Evolutionary conservation across 2,797 vertebrate species (phyloP), one percentile per base, ranked within the genome.

Genomic region (Rousettus madagascariensis): DNA sequence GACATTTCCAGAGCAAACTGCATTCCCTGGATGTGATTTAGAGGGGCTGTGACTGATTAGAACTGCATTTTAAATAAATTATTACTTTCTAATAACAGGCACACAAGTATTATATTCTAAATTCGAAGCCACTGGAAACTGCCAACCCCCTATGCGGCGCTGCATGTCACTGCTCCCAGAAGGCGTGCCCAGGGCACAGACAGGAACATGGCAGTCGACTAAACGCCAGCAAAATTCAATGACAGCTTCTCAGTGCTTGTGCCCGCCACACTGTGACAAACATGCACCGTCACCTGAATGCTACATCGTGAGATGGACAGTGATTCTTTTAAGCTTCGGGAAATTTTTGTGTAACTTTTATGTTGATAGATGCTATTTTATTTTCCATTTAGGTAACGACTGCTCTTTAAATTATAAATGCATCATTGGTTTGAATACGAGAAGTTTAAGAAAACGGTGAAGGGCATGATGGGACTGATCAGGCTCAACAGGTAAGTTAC

Each of bases 1-100:
- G 66, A 83, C 65, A 94, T 90, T 92, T 75, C 65, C 87, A 95
- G 22, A 90, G 36, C 55, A 96, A 53, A 69, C n/a, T 68, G 68
- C 28, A 88, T 88, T 69, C 66, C n/a, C 66, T 30, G 85, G 8
- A 90, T n/a, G 49, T 85, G n/a, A 80, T 46, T 59, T 65, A 85
- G 3, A 83, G 68, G 30, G 43, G 86, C n/a, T 61, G 10, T 9
- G 84, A 74, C 51, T 90, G 20, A 78, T 92, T 68, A 89, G 51
- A 88, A 51, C 71, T 89, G 38, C 57, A 86, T 80, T 86, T 89
- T 69, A 89, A 84, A 91, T 33, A 43, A 20, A 87, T 46, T 66
- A 30, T 49, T 49, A 63, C 51, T 89, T 91, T 41, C 5, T 65
- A 91, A 91, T 43, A 65, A 74, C 12, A 66, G 7, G 2, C 36